A percentile compares a stretch with the other conserved stretches of the same genome.
phyloP scores from a whole-genome alignment of 1,140 invertebrate genomes.

The Heliconius hermathena region DNA sequence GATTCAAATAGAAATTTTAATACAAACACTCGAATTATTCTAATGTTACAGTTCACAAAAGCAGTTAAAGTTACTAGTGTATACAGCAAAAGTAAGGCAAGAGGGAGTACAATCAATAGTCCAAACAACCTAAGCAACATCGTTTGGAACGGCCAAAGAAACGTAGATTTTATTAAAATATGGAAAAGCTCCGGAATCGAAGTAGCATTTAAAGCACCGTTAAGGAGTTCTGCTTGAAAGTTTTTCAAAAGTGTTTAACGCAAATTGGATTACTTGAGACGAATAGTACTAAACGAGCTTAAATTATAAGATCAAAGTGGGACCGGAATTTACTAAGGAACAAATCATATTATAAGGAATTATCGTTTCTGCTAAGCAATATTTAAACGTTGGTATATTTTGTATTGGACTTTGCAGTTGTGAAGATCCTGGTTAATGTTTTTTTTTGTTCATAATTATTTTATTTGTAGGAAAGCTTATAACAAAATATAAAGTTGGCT shows the following conservation, averaged over 20 bases:
- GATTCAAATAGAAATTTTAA: background rate
- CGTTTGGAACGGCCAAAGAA: slow-evolving; percentile 32
- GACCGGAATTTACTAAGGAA: slow-evolving; percentile 39
- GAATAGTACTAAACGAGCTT: slow-evolving; percentile 44
- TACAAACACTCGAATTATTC: slow-evolving; percentile 5
- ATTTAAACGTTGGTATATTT: slow-evolving; percentile 14
- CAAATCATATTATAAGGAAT: slow-evolving; percentile 42
- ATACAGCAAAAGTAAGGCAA: slow-evolving; percentile 26
- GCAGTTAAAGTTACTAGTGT: slow-evolving; percentile 21
- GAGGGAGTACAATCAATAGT: slow-evolving; percentile 35
- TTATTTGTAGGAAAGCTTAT: background rate
- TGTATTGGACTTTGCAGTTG: background rate
- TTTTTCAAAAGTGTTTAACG: slow-evolving; percentile 46
- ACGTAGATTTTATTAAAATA: slow-evolving; percentile 36
- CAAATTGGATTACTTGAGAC: slow-evolving; percentile 46
- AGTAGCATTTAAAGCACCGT: slow-evolving; percentile 30
- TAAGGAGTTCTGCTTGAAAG: slow-evolving; percentile 40
- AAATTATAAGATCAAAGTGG: slow-evolving; percentile 46
- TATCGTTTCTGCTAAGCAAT: slow-evolving; percentile 37
- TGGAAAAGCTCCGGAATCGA: slow-evolving; percentile 31
- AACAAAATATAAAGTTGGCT: background rate
- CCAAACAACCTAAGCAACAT: slow-evolving; percentile 25
- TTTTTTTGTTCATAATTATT: background rate
- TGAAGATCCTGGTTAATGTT: background rate
- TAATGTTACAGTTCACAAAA: slow-evolving; percentile 7